phyloP scores from a whole-genome alignment of 2,888 invertebrate genomes.

The Tuberolachnus salignus region DNA sequence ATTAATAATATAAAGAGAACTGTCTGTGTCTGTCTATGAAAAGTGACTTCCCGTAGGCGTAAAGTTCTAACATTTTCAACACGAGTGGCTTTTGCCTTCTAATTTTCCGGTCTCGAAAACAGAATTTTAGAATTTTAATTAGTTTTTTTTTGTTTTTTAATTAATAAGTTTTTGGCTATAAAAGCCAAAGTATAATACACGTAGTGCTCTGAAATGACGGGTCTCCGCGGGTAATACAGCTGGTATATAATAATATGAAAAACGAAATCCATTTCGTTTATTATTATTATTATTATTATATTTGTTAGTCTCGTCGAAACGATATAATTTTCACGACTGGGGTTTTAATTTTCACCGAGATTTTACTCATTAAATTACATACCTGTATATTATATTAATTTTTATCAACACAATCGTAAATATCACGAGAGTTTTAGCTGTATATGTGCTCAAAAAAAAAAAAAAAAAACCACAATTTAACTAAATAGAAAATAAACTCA shows the following conservation, averaged over 20 bases:
- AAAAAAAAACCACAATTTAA: slow-evolving; percentile 26
- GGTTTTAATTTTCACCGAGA: not conserved
- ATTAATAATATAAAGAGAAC: too few relatives aligned
- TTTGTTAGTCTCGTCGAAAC: not conserved
- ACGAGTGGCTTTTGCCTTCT: too few relatives aligned
- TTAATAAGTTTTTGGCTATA: too few relatives aligned
- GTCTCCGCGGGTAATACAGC: too few relatives aligned
- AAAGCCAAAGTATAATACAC: too few relatives aligned
- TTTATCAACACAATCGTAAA: not conserved
- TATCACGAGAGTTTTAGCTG: not conserved
- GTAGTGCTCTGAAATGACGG: too few relatives aligned
- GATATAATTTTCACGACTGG: not conserved
- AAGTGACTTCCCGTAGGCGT: too few relatives aligned
- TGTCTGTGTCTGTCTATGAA: too few relatives aligned
- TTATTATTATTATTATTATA: not conserved
- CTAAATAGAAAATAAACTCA: not conserved
- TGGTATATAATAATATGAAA: not conserved
- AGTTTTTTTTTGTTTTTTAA: too few relatives aligned
- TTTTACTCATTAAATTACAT: not conserved
- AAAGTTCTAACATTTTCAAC: too few relatives aligned
- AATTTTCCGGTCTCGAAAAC: too few relatives aligned
- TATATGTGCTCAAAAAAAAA: not conserved
- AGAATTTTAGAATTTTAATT: too few relatives aligned
- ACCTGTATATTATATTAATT: not conserved
- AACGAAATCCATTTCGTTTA: not conserved